Conservation (phyloP, 2,113 vertebrate species). For the Lasiurus borealis region DNA sequence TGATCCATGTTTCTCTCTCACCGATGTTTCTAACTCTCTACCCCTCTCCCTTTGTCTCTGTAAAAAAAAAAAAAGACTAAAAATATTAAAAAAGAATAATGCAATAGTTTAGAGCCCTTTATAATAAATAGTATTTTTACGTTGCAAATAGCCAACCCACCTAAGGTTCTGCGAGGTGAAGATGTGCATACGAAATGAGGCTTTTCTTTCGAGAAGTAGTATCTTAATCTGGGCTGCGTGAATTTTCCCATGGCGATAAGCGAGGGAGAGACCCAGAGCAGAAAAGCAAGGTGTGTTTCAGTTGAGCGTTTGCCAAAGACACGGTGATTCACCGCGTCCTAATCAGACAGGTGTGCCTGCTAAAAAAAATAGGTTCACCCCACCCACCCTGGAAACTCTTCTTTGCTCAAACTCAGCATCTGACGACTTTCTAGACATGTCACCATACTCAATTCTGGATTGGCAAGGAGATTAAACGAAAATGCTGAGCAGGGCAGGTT, state of each 20-base stretch:
- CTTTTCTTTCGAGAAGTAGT: slow-evolving; percentile 17
- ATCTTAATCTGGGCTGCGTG: not conserved
- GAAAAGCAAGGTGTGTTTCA: slow-evolving; percentile 59
- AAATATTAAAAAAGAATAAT: not conserved
- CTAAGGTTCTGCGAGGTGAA: not conserved
- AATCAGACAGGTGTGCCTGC: slow-evolving; percentile 83
- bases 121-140: not conserved
- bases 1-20: too few relatives aligned
- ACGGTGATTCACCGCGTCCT: slow-evolving; percentile 86
- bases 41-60: too few relatives aligned
- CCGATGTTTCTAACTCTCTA: too few relatives aligned
- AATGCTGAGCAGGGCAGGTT: slow-evolving; percentile 84
- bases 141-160: not conserved
- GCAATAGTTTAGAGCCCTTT: not conserved
- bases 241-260: slow-evolving; percentile 68
- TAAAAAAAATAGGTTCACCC: slow-evolving; percentile 75
- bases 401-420: slow-evolving; percentile 85
- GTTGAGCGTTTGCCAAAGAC: slow-evolving; percentile 62
- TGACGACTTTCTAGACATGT: slow-evolving; percentile 85
- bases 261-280: slow-evolving; percentile 69
- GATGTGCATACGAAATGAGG: not conserved
- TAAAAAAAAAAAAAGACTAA: too few relatives aligned
- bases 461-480: slow-evolving; percentile 83
- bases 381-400: slow-evolving; percentile 85
- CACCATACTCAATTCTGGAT: slow-evolving; percentile 83